Percentiles rank a stretch among this genome's conserved stretches.
Conservation (phyloP, 2,797 vertebrate genomes). For the Syngnathus rostellatus region DNA sequence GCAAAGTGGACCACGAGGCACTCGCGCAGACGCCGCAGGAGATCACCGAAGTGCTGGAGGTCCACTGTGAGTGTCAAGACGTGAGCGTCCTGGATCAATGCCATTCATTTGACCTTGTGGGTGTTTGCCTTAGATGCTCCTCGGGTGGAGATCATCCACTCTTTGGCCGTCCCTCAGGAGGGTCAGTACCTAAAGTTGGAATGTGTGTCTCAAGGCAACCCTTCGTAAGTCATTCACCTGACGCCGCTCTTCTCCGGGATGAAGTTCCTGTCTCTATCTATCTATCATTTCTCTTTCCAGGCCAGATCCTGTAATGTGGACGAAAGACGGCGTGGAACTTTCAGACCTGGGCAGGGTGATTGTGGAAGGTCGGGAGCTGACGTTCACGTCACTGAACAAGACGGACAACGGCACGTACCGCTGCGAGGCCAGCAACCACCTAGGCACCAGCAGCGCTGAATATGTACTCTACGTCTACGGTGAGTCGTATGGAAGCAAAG, state of each 20-base stretch:
- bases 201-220: slow-evolving; percentile 96
- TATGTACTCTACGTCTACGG: slow-evolving; percentile 95
- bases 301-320: slow-evolving; percentile 95
- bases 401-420: slow-evolving; percentile 98
- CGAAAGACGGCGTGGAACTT: slow-evolving; percentile 90
- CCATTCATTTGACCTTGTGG: not conserved
- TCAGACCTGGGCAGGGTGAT: slow-evolving; percentile 92
- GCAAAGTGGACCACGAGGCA: slow-evolving; percentile 93
- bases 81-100: not conserved
- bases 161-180: slow-evolving; percentile 86
- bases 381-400: slow-evolving; percentile 94
- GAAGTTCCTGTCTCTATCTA: not conserved
- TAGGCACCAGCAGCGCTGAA: slow-evolving; percentile 89
- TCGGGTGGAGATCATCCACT: slow-evolving; percentile 84
- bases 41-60: slow-evolving; percentile 91
- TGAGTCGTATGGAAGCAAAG: slow-evolving; percentile 64
- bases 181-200: slow-evolving; percentile 92
- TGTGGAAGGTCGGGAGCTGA: slow-evolving; percentile 91
- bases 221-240: slow-evolving; percentile 80
- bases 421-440: slow-evolving; percentile 93
- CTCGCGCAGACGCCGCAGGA: slow-evolving; percentile 83
- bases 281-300: slow-evolving; percentile 50
- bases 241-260: not conserved
- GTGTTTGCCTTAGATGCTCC: slow-evolving; percentile 77
- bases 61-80: slow-evolving; percentile 88